Percentiles rank a stretch among this genome's conserved stretches.
Conservation (phyloP, 1,140 invertebrate species). For the Leptonema lineaticorne region DNA sequence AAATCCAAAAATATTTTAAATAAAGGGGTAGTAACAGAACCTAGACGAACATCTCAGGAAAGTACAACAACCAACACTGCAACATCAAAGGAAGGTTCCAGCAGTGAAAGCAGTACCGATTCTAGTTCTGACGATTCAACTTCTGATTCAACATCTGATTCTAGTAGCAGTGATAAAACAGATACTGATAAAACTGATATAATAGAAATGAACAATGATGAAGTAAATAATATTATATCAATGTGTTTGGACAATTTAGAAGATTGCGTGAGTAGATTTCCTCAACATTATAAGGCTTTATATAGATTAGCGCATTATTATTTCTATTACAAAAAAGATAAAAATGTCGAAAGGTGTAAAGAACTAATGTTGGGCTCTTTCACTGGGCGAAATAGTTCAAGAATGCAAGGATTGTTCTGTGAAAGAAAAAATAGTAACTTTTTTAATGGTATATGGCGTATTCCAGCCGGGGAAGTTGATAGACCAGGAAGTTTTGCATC, state of each 20-base stretch:
- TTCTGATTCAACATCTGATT: conserved; percentile 50
- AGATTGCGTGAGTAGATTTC: conserved; percentile 80
- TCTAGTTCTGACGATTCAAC: conserved; percentile 52
- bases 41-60: conserved; percentile 32
- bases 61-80: conserved; percentile 36
- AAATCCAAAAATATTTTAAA: conserved; percentile 4
- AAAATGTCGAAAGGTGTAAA: conserved; percentile 67
- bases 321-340: conserved; percentile 69
- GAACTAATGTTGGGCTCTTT: conserved; percentile 72
- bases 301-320: conserved; percentile 86
- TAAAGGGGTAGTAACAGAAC: conserved; percentile 19
- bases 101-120: conserved; percentile 45
- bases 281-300: conserved; percentile 90
- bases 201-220: conserved; percentile 46
- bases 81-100: conserved; percentile 29
- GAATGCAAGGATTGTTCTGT: conserved; percentile 78
- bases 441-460: conserved; percentile 92
- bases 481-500: conserved; percentile 87
- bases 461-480: conserved; percentile 87
- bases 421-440: conserved; percentile 85
- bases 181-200: conserved; percentile 39
- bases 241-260: conserved; percentile 76
- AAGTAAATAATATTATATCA: conserved; percentile 53
- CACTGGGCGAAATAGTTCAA: conserved; percentile 61
- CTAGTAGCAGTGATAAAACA: conserved; percentile 46